phyloP scores from a whole-genome alignment of 2,113 vertebrate species.

The Colinus virginianus region DNA sequence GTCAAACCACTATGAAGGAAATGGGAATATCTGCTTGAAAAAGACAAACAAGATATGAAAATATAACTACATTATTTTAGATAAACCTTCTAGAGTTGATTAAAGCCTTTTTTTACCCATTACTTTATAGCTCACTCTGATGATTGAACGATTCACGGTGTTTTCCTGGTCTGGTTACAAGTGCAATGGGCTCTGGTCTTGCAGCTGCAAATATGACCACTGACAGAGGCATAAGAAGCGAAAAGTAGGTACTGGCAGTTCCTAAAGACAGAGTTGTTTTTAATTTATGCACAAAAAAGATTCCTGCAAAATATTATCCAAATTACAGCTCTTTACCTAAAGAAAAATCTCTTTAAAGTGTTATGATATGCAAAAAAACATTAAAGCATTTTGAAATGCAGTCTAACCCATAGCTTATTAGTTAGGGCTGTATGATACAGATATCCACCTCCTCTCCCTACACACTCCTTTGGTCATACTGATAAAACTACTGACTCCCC shows the following conservation, averaged over 20 bases:
- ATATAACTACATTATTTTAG: neutral
- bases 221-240: neutral
- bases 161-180: slow-evolving; percentile 31
- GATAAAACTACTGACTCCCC: neutral
- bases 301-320: neutral
- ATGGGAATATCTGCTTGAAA: neutral
- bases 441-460: neutral
- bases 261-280: slow-evolving; percentile 41
- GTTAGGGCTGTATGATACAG: neutral
- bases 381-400: neutral
- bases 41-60: neutral
- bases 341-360: slow-evolving; percentile 10
- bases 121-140: slow-evolving; percentile 7
- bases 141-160: neutral
- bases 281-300: slow-evolving; percentile 49
- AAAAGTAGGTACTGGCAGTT: neutral
- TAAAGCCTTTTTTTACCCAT: neutral
- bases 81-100: neutral
- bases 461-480: neutral
- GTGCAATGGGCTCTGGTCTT: neutral
- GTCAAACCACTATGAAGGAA: neutral
- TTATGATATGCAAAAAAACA: neutral
- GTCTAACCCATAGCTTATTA: neutral
- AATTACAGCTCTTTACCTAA: neutral
- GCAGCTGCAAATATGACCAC: neutral